Evolutionary conservation across 2,113 vertebrate species (phyloP).

Genomic region (Vidua chalybeata): DNA sequence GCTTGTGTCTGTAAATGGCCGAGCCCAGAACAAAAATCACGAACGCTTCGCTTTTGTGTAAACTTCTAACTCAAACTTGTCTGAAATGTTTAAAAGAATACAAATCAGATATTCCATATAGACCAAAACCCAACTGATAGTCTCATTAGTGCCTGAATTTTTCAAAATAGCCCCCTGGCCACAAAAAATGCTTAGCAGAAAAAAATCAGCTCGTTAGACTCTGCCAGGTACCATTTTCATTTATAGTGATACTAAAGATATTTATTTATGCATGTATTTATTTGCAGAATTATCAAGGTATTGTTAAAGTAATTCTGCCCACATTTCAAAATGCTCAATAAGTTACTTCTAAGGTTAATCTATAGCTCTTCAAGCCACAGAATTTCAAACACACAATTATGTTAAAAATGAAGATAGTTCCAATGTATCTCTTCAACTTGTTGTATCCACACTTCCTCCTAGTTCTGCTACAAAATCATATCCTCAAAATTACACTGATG

Average conservation of each 20-base stretch:
- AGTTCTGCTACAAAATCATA: not conserved
- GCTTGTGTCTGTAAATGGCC: fast-evolving
- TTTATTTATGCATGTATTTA: not conserved
- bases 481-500: not conserved
- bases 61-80: not conserved
- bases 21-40: fast-evolving
- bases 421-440: not conserved
- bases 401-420: not conserved
- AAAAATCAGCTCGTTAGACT: not conserved
- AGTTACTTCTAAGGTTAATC: not conserved
- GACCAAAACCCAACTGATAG: fast-evolving
- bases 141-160: not conserved
- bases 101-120: not conserved
- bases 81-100: not conserved
- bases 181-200: not conserved
- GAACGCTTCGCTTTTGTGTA: fast-evolving
- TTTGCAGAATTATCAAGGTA: not conserved
- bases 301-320: not conserved
- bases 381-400: not conserved
- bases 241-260: not conserved
- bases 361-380: not conserved
- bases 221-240: fast-evolving
- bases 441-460: not conserved
- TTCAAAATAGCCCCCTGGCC: not conserved
- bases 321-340: not conserved